These are phyloP conservation scores for Coilia nasus DNA, from an alignment of 2,797 vertebrate species.

Conservation along the genomic window DNA sequence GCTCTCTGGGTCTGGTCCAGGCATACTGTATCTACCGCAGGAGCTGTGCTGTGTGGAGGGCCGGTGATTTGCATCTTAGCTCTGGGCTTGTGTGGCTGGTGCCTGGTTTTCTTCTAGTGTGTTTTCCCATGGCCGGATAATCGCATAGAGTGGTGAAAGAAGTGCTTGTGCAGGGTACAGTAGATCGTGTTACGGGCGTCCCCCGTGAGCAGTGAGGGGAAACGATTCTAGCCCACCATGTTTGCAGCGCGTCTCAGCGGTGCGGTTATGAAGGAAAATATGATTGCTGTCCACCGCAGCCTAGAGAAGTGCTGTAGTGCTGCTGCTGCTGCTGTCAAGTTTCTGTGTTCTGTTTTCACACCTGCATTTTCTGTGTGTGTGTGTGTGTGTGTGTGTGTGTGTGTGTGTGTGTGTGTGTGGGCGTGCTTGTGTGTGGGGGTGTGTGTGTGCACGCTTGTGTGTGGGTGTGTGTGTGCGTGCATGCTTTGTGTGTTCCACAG, in stretches of 20 bases:
- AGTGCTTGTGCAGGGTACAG: not conserved
- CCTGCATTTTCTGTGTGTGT: not conserved
- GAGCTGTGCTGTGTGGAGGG: not conserved
- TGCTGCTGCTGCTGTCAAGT: not conserved
- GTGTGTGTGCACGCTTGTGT: no score
- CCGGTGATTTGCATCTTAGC: not conserved
- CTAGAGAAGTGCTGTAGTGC: not conserved
- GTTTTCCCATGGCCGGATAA: not conserved
- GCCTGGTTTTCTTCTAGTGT: not conserved
- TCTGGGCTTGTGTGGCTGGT: not conserved
- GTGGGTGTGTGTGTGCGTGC: no score
- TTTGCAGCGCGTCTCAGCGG: not conserved
- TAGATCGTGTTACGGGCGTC: not conserved
- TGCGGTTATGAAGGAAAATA: not conserved
- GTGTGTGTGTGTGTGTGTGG: not conserved
- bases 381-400: not conserved
- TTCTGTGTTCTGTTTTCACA: not conserved
- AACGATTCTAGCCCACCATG: not conserved
- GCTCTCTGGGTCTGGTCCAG: not conserved
- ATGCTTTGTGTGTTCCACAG: conserved; percentile 63
- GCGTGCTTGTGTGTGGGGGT: not conserved
- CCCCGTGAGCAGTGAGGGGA: not conserved
- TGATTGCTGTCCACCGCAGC: not conserved
- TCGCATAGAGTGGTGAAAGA: not conserved
- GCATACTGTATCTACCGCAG: not conserved